Evolutionary conservation across 1,140 invertebrate species (phyloP).

Genomic region (Pollicipes pollicipes): DNA sequence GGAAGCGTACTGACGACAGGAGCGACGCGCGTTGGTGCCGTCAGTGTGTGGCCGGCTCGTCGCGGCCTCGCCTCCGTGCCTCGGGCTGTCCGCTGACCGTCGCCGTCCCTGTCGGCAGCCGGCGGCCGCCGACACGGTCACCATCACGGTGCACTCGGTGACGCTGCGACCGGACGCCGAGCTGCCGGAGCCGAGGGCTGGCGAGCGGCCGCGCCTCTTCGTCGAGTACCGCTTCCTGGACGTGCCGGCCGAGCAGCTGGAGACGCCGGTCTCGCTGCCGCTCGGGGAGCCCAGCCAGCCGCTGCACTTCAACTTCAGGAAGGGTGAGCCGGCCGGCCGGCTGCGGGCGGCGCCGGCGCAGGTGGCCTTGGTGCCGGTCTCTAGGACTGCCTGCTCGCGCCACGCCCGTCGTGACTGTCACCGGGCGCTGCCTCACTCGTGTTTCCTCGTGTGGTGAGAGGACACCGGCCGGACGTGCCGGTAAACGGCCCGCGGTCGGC

Average conservation of each 20-base stretch:
- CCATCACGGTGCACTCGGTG: not conserved
- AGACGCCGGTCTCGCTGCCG: slow-evolving; percentile 30
- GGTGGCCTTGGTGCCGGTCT: not conserved
- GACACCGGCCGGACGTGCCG: too few species aligned
- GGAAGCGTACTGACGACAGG: too few species aligned
- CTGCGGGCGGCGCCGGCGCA: not conserved
- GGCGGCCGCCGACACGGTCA: not conserved
- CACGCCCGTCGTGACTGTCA: not conserved
- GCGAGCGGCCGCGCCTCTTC: slow-evolving; percentile 26
- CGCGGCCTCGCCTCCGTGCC: too few species aligned
- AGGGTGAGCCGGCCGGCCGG: not conserved
- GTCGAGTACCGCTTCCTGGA: slow-evolving; percentile 30
- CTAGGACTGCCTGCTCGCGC: not conserved
- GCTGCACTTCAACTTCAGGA: slow-evolving; percentile 24
- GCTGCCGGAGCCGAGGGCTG: too few species aligned
- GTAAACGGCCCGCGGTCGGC: too few species aligned
- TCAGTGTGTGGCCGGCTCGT: too few species aligned
- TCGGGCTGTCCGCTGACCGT: not conserved
- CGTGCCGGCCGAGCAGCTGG: slow-evolving; percentile 27
- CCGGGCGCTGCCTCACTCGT: not conserved
- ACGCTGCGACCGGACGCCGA: not conserved
- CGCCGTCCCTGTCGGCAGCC: not conserved
- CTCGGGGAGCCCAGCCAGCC: slow-evolving; percentile 25
- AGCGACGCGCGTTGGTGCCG: too few species aligned
- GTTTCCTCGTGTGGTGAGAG: too few species aligned